A percentile compares a stretch with the other conserved stretches of the same genome.
phyloP scores from a whole-genome alignment of 1,140 invertebrate species.

The Adelges cooleyi region DNA sequence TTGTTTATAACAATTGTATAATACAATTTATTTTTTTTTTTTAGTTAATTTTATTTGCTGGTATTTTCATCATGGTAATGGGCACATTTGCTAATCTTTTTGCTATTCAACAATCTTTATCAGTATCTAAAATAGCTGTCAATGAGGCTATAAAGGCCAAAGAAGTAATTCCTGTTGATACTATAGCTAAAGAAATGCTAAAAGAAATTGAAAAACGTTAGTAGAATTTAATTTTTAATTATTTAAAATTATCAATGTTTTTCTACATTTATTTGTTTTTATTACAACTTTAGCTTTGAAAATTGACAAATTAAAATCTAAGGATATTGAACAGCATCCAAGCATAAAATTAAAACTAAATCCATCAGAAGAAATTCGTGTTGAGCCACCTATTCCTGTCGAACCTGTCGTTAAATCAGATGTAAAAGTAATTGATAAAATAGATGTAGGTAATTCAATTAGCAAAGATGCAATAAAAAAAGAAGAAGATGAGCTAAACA shows the following conservation, averaged over 20 bases:
- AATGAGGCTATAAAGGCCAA: neutral
- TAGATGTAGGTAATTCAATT: conserved; percentile 37
- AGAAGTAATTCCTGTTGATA: neutral
- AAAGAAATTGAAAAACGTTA: neutral
- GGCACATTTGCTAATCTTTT: conserved; percentile 77
- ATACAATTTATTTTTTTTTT: conserved; percentile 33
- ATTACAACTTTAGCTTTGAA: too few relatives aligned
- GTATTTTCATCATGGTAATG: conserved; percentile 66
- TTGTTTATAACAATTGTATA: neutral
- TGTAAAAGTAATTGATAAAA: conserved; percentile 26
- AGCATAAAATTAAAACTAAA: neutral
- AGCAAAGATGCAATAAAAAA: conserved; percentile 43
- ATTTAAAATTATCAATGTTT: too few relatives aligned
- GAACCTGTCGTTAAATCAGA: conserved; percentile 14
- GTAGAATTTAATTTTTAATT: too few relatives aligned
- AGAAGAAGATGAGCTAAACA: conserved; percentile 43
- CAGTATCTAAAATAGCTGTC: neutral
- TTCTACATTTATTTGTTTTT: too few relatives aligned
- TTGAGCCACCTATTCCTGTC: conserved; percentile 23
- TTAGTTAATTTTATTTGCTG: conserved; percentile 59
- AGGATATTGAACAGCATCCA: too few relatives aligned
- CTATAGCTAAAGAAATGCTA: neutral
- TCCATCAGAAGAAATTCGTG: conserved; percentile 29
- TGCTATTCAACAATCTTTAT: conserved; percentile 50
- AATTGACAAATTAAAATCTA: too few relatives aligned